phyloP scores from a whole-genome alignment of 1,140 invertebrate genomes.

The Formica selysi region DNA sequence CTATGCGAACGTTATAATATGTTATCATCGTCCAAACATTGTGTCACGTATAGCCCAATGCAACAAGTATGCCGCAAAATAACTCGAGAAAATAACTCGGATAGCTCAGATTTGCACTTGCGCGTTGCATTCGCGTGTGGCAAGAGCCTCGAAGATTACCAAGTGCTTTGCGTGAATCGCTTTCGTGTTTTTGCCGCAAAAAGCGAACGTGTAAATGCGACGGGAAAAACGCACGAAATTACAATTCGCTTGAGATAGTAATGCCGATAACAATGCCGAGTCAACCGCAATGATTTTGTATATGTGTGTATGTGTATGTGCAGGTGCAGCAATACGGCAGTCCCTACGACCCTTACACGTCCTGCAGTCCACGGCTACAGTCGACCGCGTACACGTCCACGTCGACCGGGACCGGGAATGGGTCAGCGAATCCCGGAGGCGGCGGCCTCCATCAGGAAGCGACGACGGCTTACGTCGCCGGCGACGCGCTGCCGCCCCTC shows the following conservation, averaged over 20 bases:
- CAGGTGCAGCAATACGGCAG: conserved; percentile 85
- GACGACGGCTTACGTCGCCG: conserved; percentile 83
- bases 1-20: not conserved
- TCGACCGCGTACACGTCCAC: conserved; percentile 85
- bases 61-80: not conserved
- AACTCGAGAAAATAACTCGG: conserved; percentile 25
- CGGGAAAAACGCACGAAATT: not conserved
- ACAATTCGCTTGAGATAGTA: not conserved
- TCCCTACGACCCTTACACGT: conserved; percentile 86
- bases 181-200: conserved; percentile 3
- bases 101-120: conserved; percentile 16
- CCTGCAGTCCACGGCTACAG: conserved; percentile 86
- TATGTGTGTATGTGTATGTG: not conserved
- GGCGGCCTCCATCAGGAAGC: conserved; percentile 83
- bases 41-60: conserved; percentile 29
- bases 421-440: conserved; percentile 80
- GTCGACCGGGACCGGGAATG: conserved; percentile 81
- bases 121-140: conserved; percentile 9
- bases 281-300: not conserved
- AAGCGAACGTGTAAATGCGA: conserved; percentile 21
- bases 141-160: conserved; percentile 16
- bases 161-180: not conserved
- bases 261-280: not conserved
- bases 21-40: conserved; percentile 4
- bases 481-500: conserved; percentile 82